A percentile compares a stretch with the other conserved stretches of the same genome.
Evolutionary conservation across 2,888 invertebrate species (phyloP).

Genomic region (Ectemnius continuus): DNA sequence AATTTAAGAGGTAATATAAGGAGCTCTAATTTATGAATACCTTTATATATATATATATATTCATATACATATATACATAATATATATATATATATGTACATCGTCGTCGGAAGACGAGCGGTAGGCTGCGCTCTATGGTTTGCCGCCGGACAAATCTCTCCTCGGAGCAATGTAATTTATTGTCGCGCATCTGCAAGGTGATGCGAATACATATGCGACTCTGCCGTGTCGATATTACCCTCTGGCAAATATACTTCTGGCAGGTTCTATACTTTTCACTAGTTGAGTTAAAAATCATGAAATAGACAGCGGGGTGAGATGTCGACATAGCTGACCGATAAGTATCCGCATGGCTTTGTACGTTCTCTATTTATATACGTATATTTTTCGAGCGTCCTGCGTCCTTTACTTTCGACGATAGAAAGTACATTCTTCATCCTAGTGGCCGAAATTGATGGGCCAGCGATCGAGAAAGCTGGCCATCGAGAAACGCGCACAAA

Average conservation of each 20-base stretch:
- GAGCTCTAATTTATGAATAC: conserved; percentile 71
- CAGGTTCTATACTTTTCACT: too few species aligned
- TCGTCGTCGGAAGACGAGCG: conserved; percentile 57
- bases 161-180: conserved; percentile 47
- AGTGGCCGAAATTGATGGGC: conserved; percentile 28
- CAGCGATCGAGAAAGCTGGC: conserved; percentile 1
- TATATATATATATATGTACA: conserved; percentile 52
- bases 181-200: conserved; percentile 8
- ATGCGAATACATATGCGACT: neutral
- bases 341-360: conserved; percentile 14
- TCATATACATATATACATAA: conserved; percentile 53
- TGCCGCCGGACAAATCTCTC: conserved; percentile 19
- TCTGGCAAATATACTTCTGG: too few species aligned
- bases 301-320: too few species aligned
- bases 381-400: conserved; percentile 52
- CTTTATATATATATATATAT: conserved; percentile 58
- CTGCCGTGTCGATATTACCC: neutral
- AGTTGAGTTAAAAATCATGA: too few species aligned
- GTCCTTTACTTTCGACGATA: conserved; percentile 45
- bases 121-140: conserved; percentile 69
- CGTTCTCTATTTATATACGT: conserved; percentile 27
- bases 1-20: conserved; percentile 70
- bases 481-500: too few species aligned
- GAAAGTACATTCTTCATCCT: conserved; percentile 37
- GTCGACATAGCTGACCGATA: too few species aligned